phyloP scores from a whole-genome alignment of 2,113 vertebrate species.

The Galemys pyrenaicus region DNA sequence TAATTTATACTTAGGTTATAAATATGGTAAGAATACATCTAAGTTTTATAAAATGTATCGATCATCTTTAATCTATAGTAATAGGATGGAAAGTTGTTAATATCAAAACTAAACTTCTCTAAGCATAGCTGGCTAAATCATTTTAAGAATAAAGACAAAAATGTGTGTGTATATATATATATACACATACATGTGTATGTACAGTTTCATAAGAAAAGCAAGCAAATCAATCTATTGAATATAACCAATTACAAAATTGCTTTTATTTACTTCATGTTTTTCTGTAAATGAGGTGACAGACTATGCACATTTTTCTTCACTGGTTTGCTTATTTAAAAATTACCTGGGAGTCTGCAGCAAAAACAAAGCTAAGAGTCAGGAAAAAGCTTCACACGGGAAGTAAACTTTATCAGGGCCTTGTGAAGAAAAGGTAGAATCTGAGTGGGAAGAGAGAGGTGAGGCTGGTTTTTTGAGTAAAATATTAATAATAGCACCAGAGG shows the following conservation, averaged over 20 bases:
- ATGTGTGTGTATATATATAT: too few species aligned
- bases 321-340: slow-evolving; percentile 29
- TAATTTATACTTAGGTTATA: not conserved
- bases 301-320: not conserved
- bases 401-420: not conserved
- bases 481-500: not conserved
- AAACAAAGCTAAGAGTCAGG: not conserved
- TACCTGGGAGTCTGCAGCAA: slow-evolving; percentile 9
- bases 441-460: not conserved
- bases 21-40: slow-evolving; percentile 13
- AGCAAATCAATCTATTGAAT: not conserved
- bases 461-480: not conserved
- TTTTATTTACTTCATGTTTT: not conserved
- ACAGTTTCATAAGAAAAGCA: not conserved
- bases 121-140: not conserved
- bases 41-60: not conserved
- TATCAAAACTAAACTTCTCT: not conserved
- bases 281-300: slow-evolving; percentile 33
- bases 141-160: slow-evolving; percentile 34
- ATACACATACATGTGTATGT: not conserved
- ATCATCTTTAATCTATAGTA: not conserved
- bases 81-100: slow-evolving; percentile 13
- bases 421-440: slow-evolving; percentile 38
- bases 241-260: slow-evolving; percentile 2
- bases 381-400: slow-evolving; percentile 4